phyloP scores from a whole-genome alignment of 2,888 invertebrate species.

The Ceramica pisi region DNA sequence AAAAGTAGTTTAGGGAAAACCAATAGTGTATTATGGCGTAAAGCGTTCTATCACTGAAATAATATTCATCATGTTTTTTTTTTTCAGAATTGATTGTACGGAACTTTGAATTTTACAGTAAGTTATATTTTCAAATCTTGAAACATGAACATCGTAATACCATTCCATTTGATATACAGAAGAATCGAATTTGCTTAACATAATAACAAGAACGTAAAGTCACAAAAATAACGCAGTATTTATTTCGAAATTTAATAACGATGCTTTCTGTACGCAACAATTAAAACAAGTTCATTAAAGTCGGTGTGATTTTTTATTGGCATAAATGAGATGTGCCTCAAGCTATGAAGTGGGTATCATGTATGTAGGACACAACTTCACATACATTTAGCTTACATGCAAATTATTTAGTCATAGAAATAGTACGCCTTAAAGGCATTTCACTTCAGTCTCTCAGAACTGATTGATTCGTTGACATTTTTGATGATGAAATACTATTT shows the following conservation, averaged over 20 bases:
- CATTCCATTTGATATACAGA: neutral
- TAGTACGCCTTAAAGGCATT: conserved; percentile 20
- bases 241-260: conserved; percentile 10
- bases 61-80: no score
- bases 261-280: conserved; percentile 6
- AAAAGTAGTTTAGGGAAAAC: no score
- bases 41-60: no score
- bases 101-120: no score
- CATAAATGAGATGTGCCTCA: conserved; percentile 24
- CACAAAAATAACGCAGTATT: neutral
- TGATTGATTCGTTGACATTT: conserved; percentile 24
- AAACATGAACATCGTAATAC: neutral
- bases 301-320: neutral
- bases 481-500: conserved; percentile 8
- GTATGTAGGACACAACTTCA: conserved; percentile 10
- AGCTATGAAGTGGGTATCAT: conserved; percentile 12
- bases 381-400: conserved; percentile 2
- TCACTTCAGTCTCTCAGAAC: conserved; percentile 6
- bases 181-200: neutral
- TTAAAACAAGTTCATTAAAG: conserved; percentile 32
- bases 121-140: no score
- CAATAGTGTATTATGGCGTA: no score
- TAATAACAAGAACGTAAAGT: neutral
- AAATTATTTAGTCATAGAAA: conserved; percentile 20
- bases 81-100: no score